These are phyloP conservation scores for Amiota communis DNA, from an alignment of 2,888 invertebrate genomes.

Conservation along the genomic window DNA sequence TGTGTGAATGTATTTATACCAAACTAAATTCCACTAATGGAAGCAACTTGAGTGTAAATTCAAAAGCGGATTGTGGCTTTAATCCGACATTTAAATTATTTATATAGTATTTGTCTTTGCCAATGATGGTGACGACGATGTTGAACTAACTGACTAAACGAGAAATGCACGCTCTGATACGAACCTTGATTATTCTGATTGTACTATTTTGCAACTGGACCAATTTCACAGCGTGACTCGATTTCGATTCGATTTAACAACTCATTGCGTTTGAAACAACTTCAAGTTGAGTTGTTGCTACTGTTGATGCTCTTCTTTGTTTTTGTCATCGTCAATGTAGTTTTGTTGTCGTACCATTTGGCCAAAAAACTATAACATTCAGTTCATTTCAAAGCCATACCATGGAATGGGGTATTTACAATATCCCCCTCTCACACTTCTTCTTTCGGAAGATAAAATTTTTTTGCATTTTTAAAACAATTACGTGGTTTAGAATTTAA, in stretches of 20 bases:
- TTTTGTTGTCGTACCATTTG: too few species aligned
- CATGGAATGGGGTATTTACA: too few species aligned
- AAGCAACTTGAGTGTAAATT: constrained; percentile 64
- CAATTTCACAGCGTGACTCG: too few species aligned
- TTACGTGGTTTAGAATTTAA: too few species aligned
- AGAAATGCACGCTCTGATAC: constrained; percentile 29
- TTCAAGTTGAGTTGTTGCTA: not conserved
- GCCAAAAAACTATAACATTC: too few species aligned
- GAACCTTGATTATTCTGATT: constrained; percentile 23
- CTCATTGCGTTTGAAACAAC: not conserved
- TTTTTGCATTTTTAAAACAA: too few species aligned
- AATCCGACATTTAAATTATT: constrained; percentile 62
- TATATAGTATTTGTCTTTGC: constrained; percentile 59
- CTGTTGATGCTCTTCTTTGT: too few species aligned
- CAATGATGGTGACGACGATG: constrained; percentile 20
- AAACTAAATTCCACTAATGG: constrained; percentile 58
- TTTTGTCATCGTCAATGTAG: too few species aligned
- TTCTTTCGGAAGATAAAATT: too few species aligned
- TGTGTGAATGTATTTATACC: not conserved
- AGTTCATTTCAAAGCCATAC: too few species aligned
- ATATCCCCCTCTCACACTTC: too few species aligned
- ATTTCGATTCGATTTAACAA: constrained; percentile 2
- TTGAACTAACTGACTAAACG: not conserved
- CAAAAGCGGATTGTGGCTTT: constrained; percentile 64
- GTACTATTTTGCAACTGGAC: constrained; percentile 4